A percentile compares a stretch with the other conserved stretches of the same genome.
phyloP scores from a whole-genome alignment of 2,888 invertebrate genomes.

The Lithodes maja region DNA sequence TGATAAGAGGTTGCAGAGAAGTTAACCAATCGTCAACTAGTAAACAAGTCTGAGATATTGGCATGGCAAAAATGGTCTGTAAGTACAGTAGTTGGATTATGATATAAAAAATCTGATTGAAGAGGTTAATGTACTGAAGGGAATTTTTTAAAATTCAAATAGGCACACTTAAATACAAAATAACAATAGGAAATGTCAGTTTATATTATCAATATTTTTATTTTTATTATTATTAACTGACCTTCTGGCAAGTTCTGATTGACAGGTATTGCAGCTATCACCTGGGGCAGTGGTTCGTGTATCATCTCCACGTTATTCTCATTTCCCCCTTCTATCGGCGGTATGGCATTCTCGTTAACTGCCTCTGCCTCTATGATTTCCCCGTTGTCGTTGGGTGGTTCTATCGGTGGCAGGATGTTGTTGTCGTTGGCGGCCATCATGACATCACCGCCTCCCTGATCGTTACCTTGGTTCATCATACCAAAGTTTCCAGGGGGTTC shows the following conservation, averaged over 20 bases:
- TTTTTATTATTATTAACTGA: neutral
- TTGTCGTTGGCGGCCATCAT: constrained; percentile 21
- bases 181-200: no score
- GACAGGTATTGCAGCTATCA: constrained; percentile 31
- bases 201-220: no score
- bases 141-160: no score
- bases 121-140: no score
- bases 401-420: constrained; percentile 13
- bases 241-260: constrained; percentile 58
- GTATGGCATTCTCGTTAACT: constrained; percentile 12
- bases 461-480: constrained; percentile 50
- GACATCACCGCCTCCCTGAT: neutral
- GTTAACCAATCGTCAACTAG: no score
- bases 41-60: no score
- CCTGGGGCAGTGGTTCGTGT: constrained; percentile 37
- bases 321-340: constrained; percentile 22
- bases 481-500: constrained; percentile 60
- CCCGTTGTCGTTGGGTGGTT: constrained; percentile 19
- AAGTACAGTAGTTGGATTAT: no score
- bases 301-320: constrained; percentile 13
- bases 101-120: no score
- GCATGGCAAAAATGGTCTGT: no score
- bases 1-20: no score
- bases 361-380: neutral
- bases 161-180: no score